Conservation (phyloP, 2,113 vertebrate species). For the Acanthisitta chloris region DNA sequence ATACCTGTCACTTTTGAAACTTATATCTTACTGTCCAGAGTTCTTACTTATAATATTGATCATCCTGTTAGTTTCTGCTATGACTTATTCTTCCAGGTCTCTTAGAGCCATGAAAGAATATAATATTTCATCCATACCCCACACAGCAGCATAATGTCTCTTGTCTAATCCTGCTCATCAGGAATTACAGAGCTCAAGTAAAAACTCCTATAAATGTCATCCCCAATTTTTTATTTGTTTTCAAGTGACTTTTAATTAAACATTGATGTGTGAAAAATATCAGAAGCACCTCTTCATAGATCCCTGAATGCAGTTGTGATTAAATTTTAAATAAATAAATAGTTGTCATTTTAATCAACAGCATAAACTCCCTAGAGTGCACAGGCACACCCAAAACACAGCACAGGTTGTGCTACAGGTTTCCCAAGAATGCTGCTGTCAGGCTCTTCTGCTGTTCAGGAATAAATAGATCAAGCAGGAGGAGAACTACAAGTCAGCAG, state of each 20-base stretch:
- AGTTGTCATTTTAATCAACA: not conserved
- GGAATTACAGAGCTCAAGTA: not conserved
- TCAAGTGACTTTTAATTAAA: slow-evolving; percentile 54
- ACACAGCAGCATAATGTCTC: not conserved
- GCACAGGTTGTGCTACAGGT: not conserved
- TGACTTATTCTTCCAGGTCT: slow-evolving; percentile 5
- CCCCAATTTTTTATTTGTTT: slow-evolving; percentile 27
- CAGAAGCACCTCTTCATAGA: not conserved
- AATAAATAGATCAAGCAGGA: not conserved
- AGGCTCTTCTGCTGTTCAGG: not conserved
- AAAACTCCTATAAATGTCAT: slow-evolving; percentile 12
- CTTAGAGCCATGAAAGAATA: not conserved
- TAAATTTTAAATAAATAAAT: not conserved
- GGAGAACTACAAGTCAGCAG: not conserved
- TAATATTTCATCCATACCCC: not conserved
- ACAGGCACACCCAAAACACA: not conserved
- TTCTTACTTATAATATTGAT: not conserved
- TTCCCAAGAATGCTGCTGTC: not conserved
- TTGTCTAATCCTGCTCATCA: not conserved
- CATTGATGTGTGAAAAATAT: slow-evolving; percentile 11
- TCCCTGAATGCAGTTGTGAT: not conserved
- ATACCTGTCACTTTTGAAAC: not conserved
- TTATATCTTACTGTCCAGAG: not conserved
- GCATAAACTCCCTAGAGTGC: not conserved
- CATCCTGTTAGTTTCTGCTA: not conserved